These are phyloP conservation scores for Phoeniculus purpureus DNA, from an alignment of 2,797 vertebrate genomes.

Conservation along the genomic window DNA sequence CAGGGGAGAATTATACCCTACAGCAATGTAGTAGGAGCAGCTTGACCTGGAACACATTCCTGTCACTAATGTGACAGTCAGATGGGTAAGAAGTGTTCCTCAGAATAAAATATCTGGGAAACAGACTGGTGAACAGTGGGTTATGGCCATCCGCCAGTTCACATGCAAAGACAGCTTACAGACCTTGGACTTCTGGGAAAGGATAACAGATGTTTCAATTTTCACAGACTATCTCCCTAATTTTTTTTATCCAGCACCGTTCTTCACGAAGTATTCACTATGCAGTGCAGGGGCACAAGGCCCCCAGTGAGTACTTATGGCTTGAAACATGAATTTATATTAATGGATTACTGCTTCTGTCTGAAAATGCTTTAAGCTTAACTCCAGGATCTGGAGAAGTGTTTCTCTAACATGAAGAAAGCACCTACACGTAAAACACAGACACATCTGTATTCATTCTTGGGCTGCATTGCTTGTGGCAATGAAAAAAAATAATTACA, in stretches of 20 bases:
- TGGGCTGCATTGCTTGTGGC: not conserved
- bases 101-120: constrained; percentile 64
- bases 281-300: not conserved
- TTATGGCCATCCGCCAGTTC: constrained; percentile 53
- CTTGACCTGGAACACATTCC: constrained; percentile 23
- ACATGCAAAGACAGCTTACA: constrained; percentile 39
- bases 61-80: constrained; percentile 26
- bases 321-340: not conserved
- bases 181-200: constrained; percentile 54
- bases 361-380: not conserved
- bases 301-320: not conserved
- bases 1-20: not conserved
- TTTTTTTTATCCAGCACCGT: constrained; percentile 9
- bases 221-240: constrained; percentile 21
- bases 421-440: not conserved
- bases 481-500: not conserved
- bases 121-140: constrained; percentile 51
- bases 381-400: not conserved
- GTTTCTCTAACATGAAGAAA: not conserved
- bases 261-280: constrained; percentile 16
- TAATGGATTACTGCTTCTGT: not conserved
- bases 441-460: fast-evolving
- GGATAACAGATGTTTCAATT: constrained; percentile 66
- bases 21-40: not conserved
- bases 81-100: constrained; percentile 43